Conservation (phyloP, 2,888 invertebrate genomes). For the Drosophila putrida region DNA sequence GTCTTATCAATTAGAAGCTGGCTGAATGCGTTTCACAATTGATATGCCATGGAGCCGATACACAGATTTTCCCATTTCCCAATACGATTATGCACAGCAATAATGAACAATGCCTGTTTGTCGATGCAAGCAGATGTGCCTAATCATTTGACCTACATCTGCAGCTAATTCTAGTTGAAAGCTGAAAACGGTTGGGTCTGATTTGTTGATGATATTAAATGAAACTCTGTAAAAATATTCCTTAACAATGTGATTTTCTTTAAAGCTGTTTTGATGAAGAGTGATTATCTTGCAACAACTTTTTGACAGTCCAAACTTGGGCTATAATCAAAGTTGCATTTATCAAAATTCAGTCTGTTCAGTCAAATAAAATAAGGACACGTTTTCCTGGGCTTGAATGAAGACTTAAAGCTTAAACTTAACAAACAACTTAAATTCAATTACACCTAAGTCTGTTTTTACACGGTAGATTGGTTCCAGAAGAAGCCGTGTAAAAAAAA, state of each 20-base stretch:
- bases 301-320: background rate
- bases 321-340: background rate
- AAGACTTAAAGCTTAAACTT: background rate
- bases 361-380: background rate
- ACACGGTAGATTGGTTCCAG: too few species aligned
- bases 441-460: too few species aligned
- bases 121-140: background rate
- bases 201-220: conserved; percentile 2
- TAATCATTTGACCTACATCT: conserved; percentile 5
- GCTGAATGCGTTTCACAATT: conserved; percentile 9
- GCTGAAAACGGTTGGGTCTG: background rate
- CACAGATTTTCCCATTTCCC: conserved; percentile 7
- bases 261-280: conserved; percentile 7
- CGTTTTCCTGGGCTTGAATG: background rate
- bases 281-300: conserved; percentile 1
- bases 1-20: conserved; percentile 39
- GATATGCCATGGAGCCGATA: conserved; percentile 5
- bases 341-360: background rate
- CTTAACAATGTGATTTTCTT: background rate
- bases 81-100: conserved; percentile 9
- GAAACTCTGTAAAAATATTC: background rate
- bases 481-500: too few species aligned
- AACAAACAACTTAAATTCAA: background rate
- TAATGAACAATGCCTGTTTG: conserved; percentile 7
- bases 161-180: background rate